Evolutionary conservation across 2,888 invertebrate species (phyloP).

Genomic region (Pseudococcus longispinus): DNA sequence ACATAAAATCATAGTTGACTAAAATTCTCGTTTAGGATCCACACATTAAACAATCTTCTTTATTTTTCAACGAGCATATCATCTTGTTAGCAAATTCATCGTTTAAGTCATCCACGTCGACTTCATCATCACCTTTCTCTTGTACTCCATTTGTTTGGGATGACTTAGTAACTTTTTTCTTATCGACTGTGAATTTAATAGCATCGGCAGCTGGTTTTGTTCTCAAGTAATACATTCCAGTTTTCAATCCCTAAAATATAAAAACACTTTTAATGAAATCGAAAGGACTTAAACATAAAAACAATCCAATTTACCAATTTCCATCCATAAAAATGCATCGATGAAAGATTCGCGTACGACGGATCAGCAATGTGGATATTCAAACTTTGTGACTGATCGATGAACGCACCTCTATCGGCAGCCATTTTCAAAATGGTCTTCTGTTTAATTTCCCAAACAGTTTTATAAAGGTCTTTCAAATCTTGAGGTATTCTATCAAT

Average conservation of each 20-base stretch:
- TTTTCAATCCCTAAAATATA: slow-evolving; percentile 81
- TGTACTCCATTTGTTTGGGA: slow-evolving; percentile 57
- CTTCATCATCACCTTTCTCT: slow-evolving; percentile 58
- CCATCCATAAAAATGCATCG: slow-evolving; percentile 99
- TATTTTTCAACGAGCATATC: slow-evolving; percentile 85
- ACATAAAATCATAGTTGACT: too few species aligned
- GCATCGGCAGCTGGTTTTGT: slow-evolving; percentile 96
- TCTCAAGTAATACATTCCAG: slow-evolving; percentile 98
- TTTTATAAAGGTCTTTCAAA: slow-evolving; percentile 88
- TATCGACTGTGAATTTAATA: slow-evolving; percentile 97
- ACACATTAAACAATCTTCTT: slow-evolving; percentile 87
- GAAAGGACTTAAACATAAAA: neutral
- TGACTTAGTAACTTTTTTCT: slow-evolving; percentile 68
- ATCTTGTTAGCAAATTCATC: slow-evolving; percentile 67
- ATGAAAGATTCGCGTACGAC: slow-evolving; percentile 89
- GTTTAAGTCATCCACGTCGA: neutral
- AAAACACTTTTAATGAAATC: neutral
- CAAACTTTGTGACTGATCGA: slow-evolving; percentile 98
- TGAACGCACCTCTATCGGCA: slow-evolving; percentile 95
- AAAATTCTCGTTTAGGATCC: slow-evolving; percentile 69
- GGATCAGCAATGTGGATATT: slow-evolving; percentile 97
- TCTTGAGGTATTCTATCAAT: slow-evolving; percentile 85
- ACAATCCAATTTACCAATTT: slow-evolving; percentile 69
- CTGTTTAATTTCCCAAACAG: slow-evolving; percentile 97
- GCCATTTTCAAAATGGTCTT: slow-evolving; percentile 94